Evolutionary conservation across 1,140 invertebrate species (phyloP).

Genomic region (Delia radicum): DNA sequence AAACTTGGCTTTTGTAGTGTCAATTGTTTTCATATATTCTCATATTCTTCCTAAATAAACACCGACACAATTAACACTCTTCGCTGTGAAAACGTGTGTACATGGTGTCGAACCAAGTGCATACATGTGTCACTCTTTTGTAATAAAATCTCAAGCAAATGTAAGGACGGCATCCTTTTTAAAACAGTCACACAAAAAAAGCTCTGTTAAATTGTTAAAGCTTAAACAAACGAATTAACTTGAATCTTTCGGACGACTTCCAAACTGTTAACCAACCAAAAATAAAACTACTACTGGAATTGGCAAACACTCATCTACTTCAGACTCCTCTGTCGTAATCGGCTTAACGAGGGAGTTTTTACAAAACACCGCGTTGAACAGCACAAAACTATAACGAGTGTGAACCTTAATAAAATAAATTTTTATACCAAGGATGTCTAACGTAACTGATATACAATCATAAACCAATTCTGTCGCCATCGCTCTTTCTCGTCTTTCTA

Average conservation of each 20-base stretch:
- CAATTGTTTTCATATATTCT: constrained; percentile 22
- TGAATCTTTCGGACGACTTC: neutral
- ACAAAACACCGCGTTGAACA: constrained; percentile 15
- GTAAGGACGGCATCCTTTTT: constrained; percentile 15
- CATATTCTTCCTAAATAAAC: constrained; percentile 5
- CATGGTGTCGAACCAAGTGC: constrained; percentile 40
- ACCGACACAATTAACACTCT: constrained; percentile 23
- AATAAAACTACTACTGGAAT: neutral
- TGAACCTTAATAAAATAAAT: neutral
- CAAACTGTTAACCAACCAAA: constrained; percentile 2
- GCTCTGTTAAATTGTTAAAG: constrained; percentile 15
- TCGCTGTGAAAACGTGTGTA: constrained; percentile 22
- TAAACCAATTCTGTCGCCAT: too few species aligned
- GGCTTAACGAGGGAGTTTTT: constrained; percentile 18
- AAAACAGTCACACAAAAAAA: neutral
- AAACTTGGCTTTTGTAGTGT: neutral
- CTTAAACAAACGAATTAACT: constrained; percentile 22
- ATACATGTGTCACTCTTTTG: constrained; percentile 52
- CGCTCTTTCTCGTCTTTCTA: too few species aligned
- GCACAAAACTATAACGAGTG: neutral
- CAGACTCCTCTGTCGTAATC: constrained; percentile 20
- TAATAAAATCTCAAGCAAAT: neutral
- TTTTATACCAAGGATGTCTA: too few species aligned
- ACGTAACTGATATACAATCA: too few species aligned
- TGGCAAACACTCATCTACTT: neutral